Conservation (phyloP, 2,888 invertebrate genomes). For the Lobophora halterata region DNA sequence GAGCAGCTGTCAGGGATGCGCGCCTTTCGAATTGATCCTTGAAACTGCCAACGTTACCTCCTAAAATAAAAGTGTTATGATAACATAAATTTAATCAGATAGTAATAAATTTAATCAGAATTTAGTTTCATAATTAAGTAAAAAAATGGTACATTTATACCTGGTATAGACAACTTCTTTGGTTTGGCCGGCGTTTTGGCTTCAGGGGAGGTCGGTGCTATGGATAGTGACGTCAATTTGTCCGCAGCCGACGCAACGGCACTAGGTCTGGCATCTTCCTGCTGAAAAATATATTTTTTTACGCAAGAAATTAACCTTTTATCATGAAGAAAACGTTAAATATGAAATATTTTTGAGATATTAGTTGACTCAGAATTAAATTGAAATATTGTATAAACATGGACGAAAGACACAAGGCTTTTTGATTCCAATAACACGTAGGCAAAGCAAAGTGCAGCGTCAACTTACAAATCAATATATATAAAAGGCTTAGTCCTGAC, state of each 20-base stretch:
- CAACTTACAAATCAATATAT: too few relatives aligned
- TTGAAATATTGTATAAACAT: too few relatives aligned
- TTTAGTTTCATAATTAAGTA: neutral
- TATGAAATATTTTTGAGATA: too few relatives aligned
- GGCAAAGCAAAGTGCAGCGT: too few relatives aligned
- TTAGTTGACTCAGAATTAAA: too few relatives aligned
- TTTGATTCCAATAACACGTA: too few relatives aligned
- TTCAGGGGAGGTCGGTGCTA: constrained; percentile 49
- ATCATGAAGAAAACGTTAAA: too few relatives aligned
- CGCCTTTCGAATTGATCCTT: constrained; percentile 92
- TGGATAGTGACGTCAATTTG: constrained; percentile 62
- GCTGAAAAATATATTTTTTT: too few relatives aligned
- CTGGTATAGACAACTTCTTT: constrained; percentile 90
- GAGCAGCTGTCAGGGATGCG: constrained; percentile 81
- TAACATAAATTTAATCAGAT: neutral
- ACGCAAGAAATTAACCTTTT: too few relatives aligned
- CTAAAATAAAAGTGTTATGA: constrained; percentile 39
- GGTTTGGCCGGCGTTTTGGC: constrained; percentile 75
- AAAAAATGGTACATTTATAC: constrained; percentile 34
- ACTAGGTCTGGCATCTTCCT: constrained; percentile 53
- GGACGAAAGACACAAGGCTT: too few relatives aligned
- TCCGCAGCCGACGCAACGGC: constrained; percentile 62
- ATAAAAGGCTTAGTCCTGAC: too few relatives aligned
- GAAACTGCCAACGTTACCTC: constrained; percentile 91
- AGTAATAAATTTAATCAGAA: neutral